Evolutionary conservation across 2,113 vertebrate species (phyloP).

Genomic region (Erpornis zantholeuca): DNA sequence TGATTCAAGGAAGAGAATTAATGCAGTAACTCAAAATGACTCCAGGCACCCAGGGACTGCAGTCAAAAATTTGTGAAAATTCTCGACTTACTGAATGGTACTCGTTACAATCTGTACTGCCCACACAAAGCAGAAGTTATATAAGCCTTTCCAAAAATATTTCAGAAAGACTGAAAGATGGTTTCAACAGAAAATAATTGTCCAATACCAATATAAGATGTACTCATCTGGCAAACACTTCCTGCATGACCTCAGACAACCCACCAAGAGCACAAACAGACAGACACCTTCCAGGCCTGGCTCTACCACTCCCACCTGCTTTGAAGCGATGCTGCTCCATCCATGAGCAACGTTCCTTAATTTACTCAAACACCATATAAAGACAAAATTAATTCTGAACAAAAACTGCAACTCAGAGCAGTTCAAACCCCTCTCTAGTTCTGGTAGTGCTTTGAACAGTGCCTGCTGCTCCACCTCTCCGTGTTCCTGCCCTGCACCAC

Average conservation of each 20-base stretch:
- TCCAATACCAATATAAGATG: neutral
- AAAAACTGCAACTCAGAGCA: neutral
- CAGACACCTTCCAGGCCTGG: neutral
- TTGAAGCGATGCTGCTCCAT: accelerated
- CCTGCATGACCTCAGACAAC: neutral
- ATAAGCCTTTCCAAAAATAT: slow-evolving; percentile 3
- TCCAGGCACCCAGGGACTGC: neutral
- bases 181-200: neutral
- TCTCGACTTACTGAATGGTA: neutral
- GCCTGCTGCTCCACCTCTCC: neutral
- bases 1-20: neutral
- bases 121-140: neutral
- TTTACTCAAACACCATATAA: neutral
- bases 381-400: neutral
- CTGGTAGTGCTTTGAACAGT: neutral
- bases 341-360: accelerated
- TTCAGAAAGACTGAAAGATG: neutral
- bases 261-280: neutral
- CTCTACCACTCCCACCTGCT: neutral
- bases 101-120: neutral
- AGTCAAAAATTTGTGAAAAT: neutral
- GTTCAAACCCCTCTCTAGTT: neutral
- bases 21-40: neutral
- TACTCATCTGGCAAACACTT: neutral
- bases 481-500: neutral